Base-by-base conservation (phyloP, 2,113 vertebrate genomes). In the Sakesphorus luctuosus region DNA sequence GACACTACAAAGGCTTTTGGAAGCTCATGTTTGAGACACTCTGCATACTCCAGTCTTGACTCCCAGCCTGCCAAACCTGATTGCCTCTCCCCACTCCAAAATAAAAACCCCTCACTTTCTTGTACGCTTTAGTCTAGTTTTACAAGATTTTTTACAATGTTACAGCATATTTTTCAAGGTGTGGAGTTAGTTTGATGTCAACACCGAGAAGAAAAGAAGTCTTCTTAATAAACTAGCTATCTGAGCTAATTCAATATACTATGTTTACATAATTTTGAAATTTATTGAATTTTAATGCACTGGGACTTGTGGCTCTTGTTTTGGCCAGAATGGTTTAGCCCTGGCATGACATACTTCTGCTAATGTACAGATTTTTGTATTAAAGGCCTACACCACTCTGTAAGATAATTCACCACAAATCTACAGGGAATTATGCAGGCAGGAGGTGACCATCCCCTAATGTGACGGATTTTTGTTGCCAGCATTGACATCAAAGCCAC, bases 261-360 rank as follows among this genome's bases (percentile, higher is more conserved):
- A 58, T 3, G 1, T 53, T 61, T 72, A 90, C 40, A 53, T 65
- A 77, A 84, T 75, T 81, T 78, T 67, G 15, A 93, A 68, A 40
- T 89, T 88, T 67, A 81, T 56, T 78, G 85, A 83, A 83, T 89
- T 87, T 69, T 72, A 92, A 20, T 73, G 38, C 47, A 28, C 71
- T 79, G 92, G 88, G 91, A 92, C 89, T 92, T 96, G 80, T 50
- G 76, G 85, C 33, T 92, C n/a, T 31, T 68, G 40, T 91, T 90
- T 77, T 82, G 84, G 73, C 33, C 71, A 71, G 49, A n/a, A 59
- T 62, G 53, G 44, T 86, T 95, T 83, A 71, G 65, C 59, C 55
- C 38, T 58, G 25, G 61, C 53, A 63, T 62, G 52, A 91, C 80
- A 84, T 67, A 46, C 21, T 82, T 31, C 53, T 61, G 65, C 62